These are phyloP conservation scores for Cosmorhoe ocellata DNA, from an alignment of 2,888 invertebrate genomes.

Conservation along the genomic window DNA sequence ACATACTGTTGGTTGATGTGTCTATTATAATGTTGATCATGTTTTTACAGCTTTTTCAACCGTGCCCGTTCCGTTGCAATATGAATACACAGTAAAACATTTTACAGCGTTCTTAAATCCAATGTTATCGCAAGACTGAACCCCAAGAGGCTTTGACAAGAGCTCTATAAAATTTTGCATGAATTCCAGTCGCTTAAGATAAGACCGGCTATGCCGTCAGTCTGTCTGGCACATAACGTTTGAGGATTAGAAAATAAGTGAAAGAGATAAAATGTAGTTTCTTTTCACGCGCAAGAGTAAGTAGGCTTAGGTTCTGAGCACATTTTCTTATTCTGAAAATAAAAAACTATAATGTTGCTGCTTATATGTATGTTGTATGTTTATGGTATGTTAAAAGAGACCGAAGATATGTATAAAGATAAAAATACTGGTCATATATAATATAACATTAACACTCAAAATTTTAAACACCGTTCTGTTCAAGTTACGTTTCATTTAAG, in stretches of 20 bases:
- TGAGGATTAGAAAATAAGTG: constrained; percentile 13
- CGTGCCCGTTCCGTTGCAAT: constrained; percentile 22
- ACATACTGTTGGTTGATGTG: too few relatives aligned
- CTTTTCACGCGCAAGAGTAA: background rate
- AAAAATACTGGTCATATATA: too few relatives aligned
- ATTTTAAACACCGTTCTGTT: too few relatives aligned
- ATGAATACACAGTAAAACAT: constrained; percentile 33
- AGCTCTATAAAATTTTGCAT: constrained; percentile 40
- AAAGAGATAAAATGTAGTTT: background rate
- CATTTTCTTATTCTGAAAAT: too few relatives aligned
- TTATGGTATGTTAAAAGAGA: too few relatives aligned
- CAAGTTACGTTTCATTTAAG: too few relatives aligned
- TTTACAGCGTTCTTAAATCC: constrained; percentile 54
- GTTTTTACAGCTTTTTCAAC: background rate
- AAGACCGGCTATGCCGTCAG: constrained; percentile 31
- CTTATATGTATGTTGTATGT: too few relatives aligned
- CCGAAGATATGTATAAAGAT: too few relatives aligned
- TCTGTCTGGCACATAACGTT: constrained; percentile 23
- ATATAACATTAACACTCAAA: too few relatives aligned
- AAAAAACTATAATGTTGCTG: too few relatives aligned
- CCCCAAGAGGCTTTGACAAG: constrained; percentile 40
- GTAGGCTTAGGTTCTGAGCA: too few relatives aligned
- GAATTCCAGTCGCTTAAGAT: constrained; percentile 42
- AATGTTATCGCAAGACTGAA: constrained; percentile 51
- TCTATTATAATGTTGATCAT: background rate